Percentiles rank a stretch among this genome's conserved stretches.
These are phyloP conservation scores for Podargus strigoides DNA, from an alignment of 2,797 vertebrate genomes.

Conservation along the genomic window DNA sequence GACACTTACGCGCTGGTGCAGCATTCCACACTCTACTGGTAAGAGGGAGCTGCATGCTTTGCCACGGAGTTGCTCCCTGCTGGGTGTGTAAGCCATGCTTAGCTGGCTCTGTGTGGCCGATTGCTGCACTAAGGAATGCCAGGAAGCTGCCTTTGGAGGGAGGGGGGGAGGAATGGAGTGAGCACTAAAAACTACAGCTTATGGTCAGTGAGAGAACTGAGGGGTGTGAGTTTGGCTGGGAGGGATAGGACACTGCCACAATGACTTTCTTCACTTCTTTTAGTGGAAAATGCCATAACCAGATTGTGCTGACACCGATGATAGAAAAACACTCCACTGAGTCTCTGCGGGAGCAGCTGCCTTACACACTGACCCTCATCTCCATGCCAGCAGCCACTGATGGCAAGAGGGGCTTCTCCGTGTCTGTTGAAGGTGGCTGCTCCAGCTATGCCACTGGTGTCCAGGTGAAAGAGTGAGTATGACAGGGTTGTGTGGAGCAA, in stretches of 20 bases:
- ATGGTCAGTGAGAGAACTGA: neutral
- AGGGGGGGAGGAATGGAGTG: neutral
- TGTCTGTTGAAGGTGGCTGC: conserved; percentile 82
- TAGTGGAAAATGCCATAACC: conserved; percentile 95
- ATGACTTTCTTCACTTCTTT: neutral
- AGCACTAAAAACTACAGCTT: neutral
- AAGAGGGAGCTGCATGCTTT: conserved; percentile 44
- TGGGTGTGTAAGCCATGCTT: neutral
- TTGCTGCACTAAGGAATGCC: neutral
- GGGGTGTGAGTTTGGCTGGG: neutral
- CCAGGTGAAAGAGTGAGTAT: conserved; percentile 94
- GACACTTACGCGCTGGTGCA: conserved; percentile 94
- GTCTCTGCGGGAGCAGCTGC: conserved; percentile 85
- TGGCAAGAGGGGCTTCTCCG: conserved; percentile 89
- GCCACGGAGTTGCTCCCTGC: neutral
- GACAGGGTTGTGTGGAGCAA: neutral
- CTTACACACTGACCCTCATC: conserved; percentile 91
- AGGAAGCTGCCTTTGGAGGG: neutral
- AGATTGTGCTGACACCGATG: conserved; percentile 90
- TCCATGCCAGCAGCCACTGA: conserved; percentile 92
- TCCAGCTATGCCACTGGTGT: conserved; percentile 82
- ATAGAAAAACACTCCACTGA: conserved; percentile 89
- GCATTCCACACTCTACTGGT: conserved; percentile 93
- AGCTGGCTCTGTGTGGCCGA: neutral
- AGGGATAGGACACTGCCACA: neutral